Evolutionary conservation across 2,888 invertebrate species (phyloP), one percentile per base, ranked within the genome.

Genomic region (Dione juno): DNA sequence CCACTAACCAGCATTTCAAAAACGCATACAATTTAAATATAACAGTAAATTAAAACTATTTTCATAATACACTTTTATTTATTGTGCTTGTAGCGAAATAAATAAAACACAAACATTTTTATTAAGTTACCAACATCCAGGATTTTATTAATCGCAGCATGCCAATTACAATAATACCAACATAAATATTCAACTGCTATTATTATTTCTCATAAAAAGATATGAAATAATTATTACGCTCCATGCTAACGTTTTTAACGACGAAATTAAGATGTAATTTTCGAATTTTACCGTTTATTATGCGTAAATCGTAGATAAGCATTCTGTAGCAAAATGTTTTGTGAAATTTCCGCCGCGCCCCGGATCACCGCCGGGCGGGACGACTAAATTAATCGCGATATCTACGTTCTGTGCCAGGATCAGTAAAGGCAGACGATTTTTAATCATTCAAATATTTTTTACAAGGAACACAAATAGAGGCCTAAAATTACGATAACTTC

Each of bases 261-360:
- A 14, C 14, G 13, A 54, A 68, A 48, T 48, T 48, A 53, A 66
- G 50, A 16, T n/a, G 41, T 48, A 50, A 58, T 48, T 58, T 53
- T 52, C 16, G 40, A 11, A 40, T 19, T 50, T 28, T 53, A 61
- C 35, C 9, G 43, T 63, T 45, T 54, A 54, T 68, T 61, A 54
- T 45, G 53, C 54, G 35, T 64, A 64, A 64, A 64, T 69, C 57
- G 35, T 64, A 54, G 64, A 69, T 48, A 64, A 69, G 54, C 14
- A 64, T 40, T 64, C n/a, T 54, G 21, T 10, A 57, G 57, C 11
- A 50, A 69, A 63, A 63, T 68, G 53, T 61, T 61, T 61, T 28
- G 61, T 35, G 61, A n/a, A 70, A 61, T 43, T 35, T 61, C 58
- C n/a, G n/a, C 41, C 57, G 14, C 65, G 28, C 41, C 41, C 35